A percentile compares a stretch with the other conserved stretches of the same genome.
phyloP scores from a whole-genome alignment of 2,113 vertebrate genomes.

The Synodontis membranacea region DNA sequence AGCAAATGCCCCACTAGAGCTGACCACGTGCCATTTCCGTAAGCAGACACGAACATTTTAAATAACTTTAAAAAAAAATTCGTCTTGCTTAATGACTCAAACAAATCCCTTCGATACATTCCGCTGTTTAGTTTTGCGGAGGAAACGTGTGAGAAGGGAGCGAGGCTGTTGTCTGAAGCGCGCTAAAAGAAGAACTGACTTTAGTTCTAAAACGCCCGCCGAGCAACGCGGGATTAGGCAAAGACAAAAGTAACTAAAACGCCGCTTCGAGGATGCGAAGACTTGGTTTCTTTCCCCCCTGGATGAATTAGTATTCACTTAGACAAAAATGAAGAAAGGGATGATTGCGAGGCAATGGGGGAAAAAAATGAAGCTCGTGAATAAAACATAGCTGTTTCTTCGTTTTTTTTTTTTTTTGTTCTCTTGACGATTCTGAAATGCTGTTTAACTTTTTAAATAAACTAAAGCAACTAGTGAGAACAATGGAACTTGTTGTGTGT shows the following conservation, averaged over 20 bases:
- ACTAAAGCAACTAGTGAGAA: not conserved
- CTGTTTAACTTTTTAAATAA: slow-evolving; percentile 5
- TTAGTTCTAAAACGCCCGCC: not conserved
- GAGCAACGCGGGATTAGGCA: not conserved
- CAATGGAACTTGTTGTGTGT: not conserved
- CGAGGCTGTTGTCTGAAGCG: not conserved
- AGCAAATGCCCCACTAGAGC: too few relatives aligned
- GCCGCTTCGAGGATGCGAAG: not conserved
- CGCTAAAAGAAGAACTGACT: not conserved
- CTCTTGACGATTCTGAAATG: not conserved
- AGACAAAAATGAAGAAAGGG: slow-evolving; percentile 61
- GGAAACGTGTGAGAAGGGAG: not conserved
- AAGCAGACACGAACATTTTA: not conserved
- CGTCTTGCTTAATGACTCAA: not conserved
- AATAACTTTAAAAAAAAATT: too few relatives aligned
- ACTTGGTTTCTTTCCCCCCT: slow-evolving; percentile 56
- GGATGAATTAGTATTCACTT: slow-evolving; percentile 71
- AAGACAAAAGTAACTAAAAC: slow-evolving; percentile 63
- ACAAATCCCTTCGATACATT: not conserved
- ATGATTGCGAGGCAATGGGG: slow-evolving; percentile 47
- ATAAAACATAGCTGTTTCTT: slow-evolving; percentile 68
- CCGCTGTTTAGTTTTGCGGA: not conserved
- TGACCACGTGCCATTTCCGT: not conserved
- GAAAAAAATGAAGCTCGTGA: slow-evolving; percentile 61
- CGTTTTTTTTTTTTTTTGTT: slow-evolving; percentile 14